These are phyloP conservation scores for Myanophis thanlyinensis DNA, from an alignment of 2,113 vertebrate genomes.

Conservation along the genomic window DNA sequence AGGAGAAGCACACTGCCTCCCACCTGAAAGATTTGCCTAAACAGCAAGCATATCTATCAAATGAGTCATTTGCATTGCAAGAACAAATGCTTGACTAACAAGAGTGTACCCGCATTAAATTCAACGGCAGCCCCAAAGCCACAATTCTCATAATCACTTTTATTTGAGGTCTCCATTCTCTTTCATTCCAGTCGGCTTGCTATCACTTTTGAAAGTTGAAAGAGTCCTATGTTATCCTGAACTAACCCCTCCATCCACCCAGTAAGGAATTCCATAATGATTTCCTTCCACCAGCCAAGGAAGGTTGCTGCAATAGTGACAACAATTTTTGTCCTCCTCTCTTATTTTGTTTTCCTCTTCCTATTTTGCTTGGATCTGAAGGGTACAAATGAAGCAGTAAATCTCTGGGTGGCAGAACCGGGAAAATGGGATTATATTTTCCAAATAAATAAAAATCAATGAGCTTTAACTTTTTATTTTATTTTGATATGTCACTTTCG, in stretches of 20 bases:
- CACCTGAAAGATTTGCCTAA: slow-evolving; percentile 85
- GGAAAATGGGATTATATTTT: background rate
- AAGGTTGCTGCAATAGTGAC: background rate
- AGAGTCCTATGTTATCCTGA: background rate
- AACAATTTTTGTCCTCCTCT: background rate
- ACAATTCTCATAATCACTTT: background rate
- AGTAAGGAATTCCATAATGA: background rate
- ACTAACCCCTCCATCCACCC: background rate
- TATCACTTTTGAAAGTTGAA: background rate
- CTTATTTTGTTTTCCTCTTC: background rate
- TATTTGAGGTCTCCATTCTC: background rate
- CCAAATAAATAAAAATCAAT: background rate
- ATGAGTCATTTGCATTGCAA: slow-evolving; percentile 41
- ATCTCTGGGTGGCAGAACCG: background rate
- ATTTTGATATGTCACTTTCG: background rate
- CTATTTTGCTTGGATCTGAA: background rate
- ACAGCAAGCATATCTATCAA: slow-evolving; percentile 67
- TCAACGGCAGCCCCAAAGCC: background rate
- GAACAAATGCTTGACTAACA: slow-evolving; percentile 54
- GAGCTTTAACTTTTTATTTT: background rate
- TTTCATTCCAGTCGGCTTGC: background rate
- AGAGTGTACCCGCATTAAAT: slow-evolving; percentile 7
- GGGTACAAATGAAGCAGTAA: background rate
- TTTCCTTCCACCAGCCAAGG: background rate
- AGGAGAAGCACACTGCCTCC: slow-evolving; percentile 81